Percentiles rank a stretch among this genome's conserved stretches.
Conservation (phyloP, 1,140 invertebrate genomes). For the Trachelipus rathkii region DNA sequence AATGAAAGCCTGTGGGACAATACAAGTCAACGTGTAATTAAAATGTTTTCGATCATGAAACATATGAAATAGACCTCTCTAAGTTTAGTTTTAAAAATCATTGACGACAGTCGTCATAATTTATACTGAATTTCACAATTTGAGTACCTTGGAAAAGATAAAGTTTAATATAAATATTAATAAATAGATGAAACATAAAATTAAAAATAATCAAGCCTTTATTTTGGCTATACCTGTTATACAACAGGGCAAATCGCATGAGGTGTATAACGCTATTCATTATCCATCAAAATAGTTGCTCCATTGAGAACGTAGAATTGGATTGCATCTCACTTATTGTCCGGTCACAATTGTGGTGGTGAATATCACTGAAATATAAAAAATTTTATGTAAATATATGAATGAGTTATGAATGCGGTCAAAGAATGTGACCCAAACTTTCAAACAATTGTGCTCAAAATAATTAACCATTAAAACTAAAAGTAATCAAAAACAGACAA, state of each 20-base stretch:
- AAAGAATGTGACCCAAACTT: too few relatives aligned
- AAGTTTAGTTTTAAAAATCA: too few relatives aligned
- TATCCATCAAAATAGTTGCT: slow-evolving; percentile 59
- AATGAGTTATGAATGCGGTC: too few relatives aligned
- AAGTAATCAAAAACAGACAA: too few relatives aligned
- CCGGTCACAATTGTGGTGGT: slow-evolving; percentile 32
- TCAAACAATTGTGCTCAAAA: too few relatives aligned
- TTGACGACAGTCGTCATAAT: slow-evolving; percentile 54
- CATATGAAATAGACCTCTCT: too few relatives aligned
- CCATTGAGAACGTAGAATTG: slow-evolving; percentile 83
- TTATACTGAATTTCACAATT: slow-evolving; percentile 55
- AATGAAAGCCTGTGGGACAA: too few relatives aligned
- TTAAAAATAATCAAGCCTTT: slow-evolving; percentile 32
- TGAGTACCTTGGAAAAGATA: slow-evolving; percentile 48
- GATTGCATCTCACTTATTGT: slow-evolving; percentile 61
- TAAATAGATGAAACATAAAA: slow-evolving; percentile 65
- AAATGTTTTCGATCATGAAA: too few relatives aligned
- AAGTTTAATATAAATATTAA: slow-evolving; percentile 38
- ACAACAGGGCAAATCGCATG: slow-evolving; percentile 47
- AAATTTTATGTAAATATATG: too few relatives aligned
- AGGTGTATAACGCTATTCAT: slow-evolving; percentile 50
- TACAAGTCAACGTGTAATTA: slow-evolving; percentile 65
- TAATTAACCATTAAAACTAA: too few relatives aligned
- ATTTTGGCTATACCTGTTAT: slow-evolving; percentile 53
- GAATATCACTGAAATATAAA: slow-evolving; percentile 31